Conservation (phyloP, 2,113 vertebrate genomes). For the Caretta caretta region DNA sequence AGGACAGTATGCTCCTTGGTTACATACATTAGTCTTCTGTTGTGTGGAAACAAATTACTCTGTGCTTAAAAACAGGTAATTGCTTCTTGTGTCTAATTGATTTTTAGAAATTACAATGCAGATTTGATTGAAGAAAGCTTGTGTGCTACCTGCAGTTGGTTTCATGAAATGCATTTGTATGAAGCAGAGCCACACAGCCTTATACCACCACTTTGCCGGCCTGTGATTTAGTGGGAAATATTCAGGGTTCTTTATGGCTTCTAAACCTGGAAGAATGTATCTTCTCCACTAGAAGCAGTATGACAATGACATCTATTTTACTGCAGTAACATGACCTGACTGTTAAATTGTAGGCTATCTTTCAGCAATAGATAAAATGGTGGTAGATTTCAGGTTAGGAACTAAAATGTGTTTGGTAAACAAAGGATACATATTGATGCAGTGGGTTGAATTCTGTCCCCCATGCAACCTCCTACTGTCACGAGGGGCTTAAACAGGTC, state of each 20-base stretch:
- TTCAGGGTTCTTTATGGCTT: conserved; percentile 67
- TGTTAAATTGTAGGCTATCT: conserved; percentile 39
- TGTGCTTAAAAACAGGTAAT: conserved; percentile 77
- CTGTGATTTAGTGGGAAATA: conserved; percentile 57
- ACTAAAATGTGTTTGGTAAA: conserved; percentile 30
- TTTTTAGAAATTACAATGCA: conserved; percentile 75
- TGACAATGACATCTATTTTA: conserved; percentile 62
- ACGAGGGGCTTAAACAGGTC: background rate
- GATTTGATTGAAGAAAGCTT: conserved; percentile 75
- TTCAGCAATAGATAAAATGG: conserved; percentile 16
- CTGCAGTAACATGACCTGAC: conserved; percentile 49
- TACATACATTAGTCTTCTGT: conserved; percentile 33
- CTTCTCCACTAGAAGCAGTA: conserved; percentile 40
- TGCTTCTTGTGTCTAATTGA: conserved; percentile 78
- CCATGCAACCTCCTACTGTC: background rate
- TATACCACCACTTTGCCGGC: conserved; percentile 10
- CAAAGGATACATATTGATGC: background rate
- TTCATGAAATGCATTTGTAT: conserved; percentile 51
- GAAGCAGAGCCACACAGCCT: conserved; percentile 42
- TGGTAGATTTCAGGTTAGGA: conserved; percentile 44
- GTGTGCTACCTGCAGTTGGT: conserved; percentile 64
- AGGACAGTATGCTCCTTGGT: conserved; percentile 45
- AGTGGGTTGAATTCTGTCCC: background rate
- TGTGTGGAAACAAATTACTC: conserved; percentile 75
- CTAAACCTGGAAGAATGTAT: conserved; percentile 44